Percentiles rank a stretch among this genome's conserved stretches.
phyloP scores from a whole-genome alignment of 2,113 vertebrate species.

The Pelecanoides urinatrix region DNA sequence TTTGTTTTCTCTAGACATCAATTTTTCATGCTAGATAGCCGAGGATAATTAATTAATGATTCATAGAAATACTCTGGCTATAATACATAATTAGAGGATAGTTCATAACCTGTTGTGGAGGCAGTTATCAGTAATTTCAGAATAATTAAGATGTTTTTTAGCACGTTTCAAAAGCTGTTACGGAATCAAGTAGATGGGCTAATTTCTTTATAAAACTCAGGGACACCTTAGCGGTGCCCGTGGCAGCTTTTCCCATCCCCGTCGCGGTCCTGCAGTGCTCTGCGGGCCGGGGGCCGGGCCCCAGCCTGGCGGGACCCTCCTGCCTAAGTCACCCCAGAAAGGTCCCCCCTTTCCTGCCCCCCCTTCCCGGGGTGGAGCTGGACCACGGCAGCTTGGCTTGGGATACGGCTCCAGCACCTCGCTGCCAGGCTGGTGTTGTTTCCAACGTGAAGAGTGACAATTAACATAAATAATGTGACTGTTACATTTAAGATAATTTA shows the following conservation, averaged over 20 bases:
- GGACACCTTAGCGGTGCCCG: not conserved
- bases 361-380: not conserved
- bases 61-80: constrained; percentile 35
- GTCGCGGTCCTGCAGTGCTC: not conserved
- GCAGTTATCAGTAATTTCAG: constrained; percentile 23
- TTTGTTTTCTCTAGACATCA: constrained; percentile 46
- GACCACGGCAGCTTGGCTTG: not conserved
- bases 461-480: not conserved
- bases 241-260: not conserved
- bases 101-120: constrained; percentile 40
- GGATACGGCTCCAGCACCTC: not conserved
- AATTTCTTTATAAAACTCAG: not conserved
- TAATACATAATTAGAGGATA: constrained; percentile 16
- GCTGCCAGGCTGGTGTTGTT: not conserved
- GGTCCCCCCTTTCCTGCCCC: no score
- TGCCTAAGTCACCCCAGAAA: not conserved
- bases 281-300: not conserved
- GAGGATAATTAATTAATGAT: constrained; percentile 62
- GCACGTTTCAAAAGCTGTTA: not conserved
- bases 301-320: not conserved
- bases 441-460: not conserved
- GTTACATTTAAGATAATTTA: not conserved
- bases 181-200: not conserved
- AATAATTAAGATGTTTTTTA: constrained; percentile 19
- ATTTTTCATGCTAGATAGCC: constrained; percentile 43